Evolutionary conservation across 1,140 invertebrate species (phyloP).

Genomic region (Bombyx mandarina): DNA sequence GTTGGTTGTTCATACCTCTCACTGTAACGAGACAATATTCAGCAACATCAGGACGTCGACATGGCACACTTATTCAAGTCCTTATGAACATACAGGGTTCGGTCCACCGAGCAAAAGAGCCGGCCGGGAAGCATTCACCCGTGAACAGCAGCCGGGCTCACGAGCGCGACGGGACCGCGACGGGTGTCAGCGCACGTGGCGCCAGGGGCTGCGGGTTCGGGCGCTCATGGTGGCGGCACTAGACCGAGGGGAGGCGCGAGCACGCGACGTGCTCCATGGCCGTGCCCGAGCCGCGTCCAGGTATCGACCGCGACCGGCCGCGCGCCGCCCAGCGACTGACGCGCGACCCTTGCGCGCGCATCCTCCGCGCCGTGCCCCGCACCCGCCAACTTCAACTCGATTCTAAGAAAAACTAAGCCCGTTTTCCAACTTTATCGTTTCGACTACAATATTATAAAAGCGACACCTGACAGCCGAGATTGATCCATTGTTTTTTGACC

Average conservation of each 20-base stretch:
- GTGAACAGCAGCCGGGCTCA: not conserved
- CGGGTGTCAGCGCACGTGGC: constrained; percentile 35
- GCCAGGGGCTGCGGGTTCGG: constrained; percentile 17
- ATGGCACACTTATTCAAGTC: not conserved
- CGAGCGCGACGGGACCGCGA: not conserved
- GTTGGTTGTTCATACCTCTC: too few relatives aligned
- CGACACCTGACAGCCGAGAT: too few relatives aligned
- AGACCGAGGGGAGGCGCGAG: constrained; percentile 46
- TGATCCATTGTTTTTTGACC: too few relatives aligned
- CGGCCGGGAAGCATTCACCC: not conserved
- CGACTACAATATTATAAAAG: too few relatives aligned
- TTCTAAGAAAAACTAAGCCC: constrained; percentile 8
- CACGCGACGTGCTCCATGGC: constrained; percentile 48
- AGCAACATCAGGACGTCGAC: not conserved
- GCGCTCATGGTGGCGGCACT: constrained; percentile 24
- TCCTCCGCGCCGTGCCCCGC: constrained; percentile 16
- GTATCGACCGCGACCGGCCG: constrained; percentile 62
- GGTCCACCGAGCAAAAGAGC: not conserved
- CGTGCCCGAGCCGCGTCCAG: constrained; percentile 40
- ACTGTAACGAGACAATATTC: too few relatives aligned
- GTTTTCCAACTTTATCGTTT: too few relatives aligned
- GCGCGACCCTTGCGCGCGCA: constrained; percentile 60
- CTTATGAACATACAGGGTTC: not conserved
- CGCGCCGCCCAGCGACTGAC: constrained; percentile 65
- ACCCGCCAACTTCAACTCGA: constrained; percentile 10